Evolutionary conservation across 2,888 invertebrate genomes (phyloP).

Genomic region (Busseola fusca): DNA sequence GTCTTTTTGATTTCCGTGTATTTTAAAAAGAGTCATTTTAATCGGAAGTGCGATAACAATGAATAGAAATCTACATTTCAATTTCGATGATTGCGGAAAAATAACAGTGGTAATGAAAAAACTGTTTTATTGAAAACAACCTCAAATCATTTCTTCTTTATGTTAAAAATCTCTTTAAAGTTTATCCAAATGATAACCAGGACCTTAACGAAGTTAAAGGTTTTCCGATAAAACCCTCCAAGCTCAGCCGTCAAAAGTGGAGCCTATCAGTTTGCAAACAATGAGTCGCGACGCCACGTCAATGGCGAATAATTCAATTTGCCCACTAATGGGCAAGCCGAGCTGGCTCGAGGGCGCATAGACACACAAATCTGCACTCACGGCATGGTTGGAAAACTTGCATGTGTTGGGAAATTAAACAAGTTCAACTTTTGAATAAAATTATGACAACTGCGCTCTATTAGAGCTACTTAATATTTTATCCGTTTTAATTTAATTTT

Average conservation of each 20-base stretch:
- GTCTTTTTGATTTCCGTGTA: constrained; percentile 33
- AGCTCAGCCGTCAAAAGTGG: constrained; percentile 48
- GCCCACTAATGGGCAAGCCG: constrained; percentile 65
- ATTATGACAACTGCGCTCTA: background rate
- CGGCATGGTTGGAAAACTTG: background rate
- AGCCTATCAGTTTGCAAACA: constrained; percentile 75
- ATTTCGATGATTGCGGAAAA: background rate
- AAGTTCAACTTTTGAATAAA: background rate
- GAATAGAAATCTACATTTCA: background rate
- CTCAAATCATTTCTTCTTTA: background rate
- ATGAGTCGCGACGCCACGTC: constrained; percentile 67
- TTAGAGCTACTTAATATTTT: background rate
- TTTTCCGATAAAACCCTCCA: constrained; percentile 61
- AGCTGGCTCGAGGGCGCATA: constrained; percentile 6
- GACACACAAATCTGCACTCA: constrained; percentile 15
- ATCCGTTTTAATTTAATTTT: background rate
- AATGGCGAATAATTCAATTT: constrained; percentile 76
- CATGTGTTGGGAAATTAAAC: background rate
- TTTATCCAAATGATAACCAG: constrained; percentile 57
- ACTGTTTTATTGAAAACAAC: background rate
- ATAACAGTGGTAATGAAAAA: background rate
- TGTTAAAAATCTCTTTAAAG: constrained; percentile 10
- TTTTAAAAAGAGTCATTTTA: constrained; percentile 20
- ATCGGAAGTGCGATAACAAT: constrained; percentile 10
- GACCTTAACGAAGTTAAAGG: constrained; percentile 63